These are phyloP conservation scores for Microcebus murinus DNA, from an alignment of 2,113 vertebrate species.

Conservation along the genomic window DNA sequence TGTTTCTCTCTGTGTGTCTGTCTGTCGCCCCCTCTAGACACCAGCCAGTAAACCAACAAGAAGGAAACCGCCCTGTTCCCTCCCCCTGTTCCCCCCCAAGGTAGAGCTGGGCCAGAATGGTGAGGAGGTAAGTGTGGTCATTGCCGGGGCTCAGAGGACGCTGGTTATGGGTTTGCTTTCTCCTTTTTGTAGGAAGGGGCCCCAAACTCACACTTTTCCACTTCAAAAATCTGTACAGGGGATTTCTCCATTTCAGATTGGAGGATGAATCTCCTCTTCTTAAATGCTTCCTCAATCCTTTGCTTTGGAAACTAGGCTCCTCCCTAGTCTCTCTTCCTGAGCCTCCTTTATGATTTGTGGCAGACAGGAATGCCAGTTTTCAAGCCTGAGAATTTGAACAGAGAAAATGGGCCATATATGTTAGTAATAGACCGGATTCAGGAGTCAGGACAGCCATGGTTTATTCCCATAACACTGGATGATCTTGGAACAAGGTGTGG, in stretches of 20 bases:
- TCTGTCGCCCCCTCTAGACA: constrained; percentile 83
- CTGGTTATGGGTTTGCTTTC: neutral
- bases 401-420: neutral
- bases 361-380: neutral
- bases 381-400: neutral
- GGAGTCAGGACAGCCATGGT: neutral
- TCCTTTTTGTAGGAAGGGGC: neutral
- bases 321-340: neutral
- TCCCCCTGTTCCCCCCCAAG: constrained; percentile 84
- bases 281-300: neutral
- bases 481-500: neutral
- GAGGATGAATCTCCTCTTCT: neutral
- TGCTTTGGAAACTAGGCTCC: neutral
- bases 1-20: constrained; percentile 66
- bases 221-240: neutral
- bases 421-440: too few relatives aligned
- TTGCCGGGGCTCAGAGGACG: neutral
- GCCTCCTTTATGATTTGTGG: neutral
- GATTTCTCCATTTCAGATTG: neutral
- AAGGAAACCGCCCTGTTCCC: constrained; percentile 89
- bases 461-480: neutral
- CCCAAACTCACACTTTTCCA: rapidly evolving
- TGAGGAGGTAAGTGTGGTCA: constrained; percentile 86
- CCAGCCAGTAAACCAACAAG: constrained; percentile 84
- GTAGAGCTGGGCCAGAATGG: constrained; percentile 84